These are phyloP conservation scores for Genyomyrus donnyi DNA, from an alignment of 2,113 vertebrate genomes.

Conservation along the genomic window DNA sequence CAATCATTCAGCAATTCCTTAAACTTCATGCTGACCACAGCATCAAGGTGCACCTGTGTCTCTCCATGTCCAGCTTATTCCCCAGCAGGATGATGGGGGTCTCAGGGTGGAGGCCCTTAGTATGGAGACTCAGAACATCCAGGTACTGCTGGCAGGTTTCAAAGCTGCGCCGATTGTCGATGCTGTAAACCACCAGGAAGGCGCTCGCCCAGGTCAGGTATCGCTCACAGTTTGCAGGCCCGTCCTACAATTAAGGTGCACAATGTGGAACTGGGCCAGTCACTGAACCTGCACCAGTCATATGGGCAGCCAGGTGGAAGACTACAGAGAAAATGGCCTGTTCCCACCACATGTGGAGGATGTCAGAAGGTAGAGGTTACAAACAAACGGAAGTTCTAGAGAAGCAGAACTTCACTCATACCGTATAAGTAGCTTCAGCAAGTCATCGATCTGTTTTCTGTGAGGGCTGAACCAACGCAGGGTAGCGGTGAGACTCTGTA, in stretches of 20 bases:
- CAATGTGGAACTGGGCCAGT: neutral
- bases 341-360: neutral
- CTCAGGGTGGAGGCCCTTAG: slow-evolving; percentile 53
- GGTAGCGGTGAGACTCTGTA: neutral
- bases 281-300: neutral
- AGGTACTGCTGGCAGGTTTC: slow-evolving; percentile 70
- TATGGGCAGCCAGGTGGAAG: neutral
- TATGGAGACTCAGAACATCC: slow-evolving; percentile 59
- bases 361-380: neutral
- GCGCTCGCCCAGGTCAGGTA: slow-evolving; percentile 77
- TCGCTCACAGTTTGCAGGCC: slow-evolving; percentile 73
- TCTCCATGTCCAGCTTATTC: slow-evolving; percentile 90
- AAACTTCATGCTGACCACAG: neutral
- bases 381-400: neutral
- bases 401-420: neutral
- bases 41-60: slow-evolving; percentile 67
- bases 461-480: neutral
- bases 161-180: slow-evolving; percentile 70
- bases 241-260: slow-evolving; percentile 53
- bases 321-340: neutral
- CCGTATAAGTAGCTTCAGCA: neutral
- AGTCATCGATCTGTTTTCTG: neutral
- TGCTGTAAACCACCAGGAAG: slow-evolving; percentile 81
- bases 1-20: neutral
- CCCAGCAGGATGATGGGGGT: slow-evolving; percentile 71